A percentile compares a stretch with the other conserved stretches of the same genome.
phyloP scores from a whole-genome alignment of 2,113 vertebrate species.

The Xenus cinereus region DNA sequence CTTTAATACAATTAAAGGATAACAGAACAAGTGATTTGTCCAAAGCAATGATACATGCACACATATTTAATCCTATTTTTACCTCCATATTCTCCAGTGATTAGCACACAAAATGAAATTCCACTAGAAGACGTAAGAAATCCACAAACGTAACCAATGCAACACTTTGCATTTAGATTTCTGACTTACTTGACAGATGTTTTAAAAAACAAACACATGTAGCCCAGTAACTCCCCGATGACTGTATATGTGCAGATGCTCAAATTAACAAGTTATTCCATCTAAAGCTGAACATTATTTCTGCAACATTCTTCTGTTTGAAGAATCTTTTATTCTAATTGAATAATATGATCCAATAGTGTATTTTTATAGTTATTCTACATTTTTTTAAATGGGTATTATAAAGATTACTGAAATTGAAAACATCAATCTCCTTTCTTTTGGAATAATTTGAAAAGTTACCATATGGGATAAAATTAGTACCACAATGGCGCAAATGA shows the following conservation, averaged over 20 bases:
- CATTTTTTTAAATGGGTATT: neutral
- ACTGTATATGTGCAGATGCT: neutral
- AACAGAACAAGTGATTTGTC: neutral
- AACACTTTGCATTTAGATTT: conserved; percentile 4
- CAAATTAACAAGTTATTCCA: neutral
- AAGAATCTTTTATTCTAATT: neutral
- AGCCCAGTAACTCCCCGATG: conserved; percentile 22
- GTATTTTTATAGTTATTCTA: neutral
- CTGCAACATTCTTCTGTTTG: neutral
- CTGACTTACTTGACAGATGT: conserved; percentile 45
- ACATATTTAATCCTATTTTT: neutral
- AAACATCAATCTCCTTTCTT: neutral
- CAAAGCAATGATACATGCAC: neutral
- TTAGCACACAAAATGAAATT: neutral
- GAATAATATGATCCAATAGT: neutral
- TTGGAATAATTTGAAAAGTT: neutral
- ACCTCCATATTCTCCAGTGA: neutral
- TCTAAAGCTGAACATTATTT: neutral
- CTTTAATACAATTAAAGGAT: neutral
- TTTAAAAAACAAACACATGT: conserved; percentile 4
- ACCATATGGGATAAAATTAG: neutral
- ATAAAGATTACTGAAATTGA: neutral
- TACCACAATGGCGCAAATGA: neutral
- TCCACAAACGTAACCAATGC: neutral
- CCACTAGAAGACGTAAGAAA: conserved; percentile 20